A percentile compares a stretch with the other conserved stretches of the same genome.
Evolutionary conservation across 2,113 vertebrate genomes (phyloP).

Genomic region (Chionodraco myersi): DNA sequence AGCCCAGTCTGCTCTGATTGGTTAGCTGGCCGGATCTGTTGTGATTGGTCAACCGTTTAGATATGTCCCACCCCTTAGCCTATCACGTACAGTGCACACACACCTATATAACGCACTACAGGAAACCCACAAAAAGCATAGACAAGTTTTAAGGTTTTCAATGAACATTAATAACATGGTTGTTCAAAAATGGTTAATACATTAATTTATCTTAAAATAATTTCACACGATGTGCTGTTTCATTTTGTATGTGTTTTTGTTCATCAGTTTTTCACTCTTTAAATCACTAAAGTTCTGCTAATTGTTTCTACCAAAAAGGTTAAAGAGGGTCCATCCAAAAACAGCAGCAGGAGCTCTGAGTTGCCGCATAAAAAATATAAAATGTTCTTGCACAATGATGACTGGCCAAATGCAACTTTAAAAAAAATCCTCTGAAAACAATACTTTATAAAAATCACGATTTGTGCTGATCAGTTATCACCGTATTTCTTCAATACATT

Average conservation of each 20-base stretch:
- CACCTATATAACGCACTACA: no score
- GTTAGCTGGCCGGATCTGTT: no score
- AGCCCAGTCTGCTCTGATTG: no score
- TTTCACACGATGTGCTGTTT: not conserved
- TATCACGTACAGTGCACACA: no score
- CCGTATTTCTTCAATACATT: slow-evolving; percentile 18
- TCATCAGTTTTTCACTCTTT: not conserved
- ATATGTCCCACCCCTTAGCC: no score
- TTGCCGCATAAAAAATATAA: not conserved
- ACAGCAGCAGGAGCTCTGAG: not conserved
- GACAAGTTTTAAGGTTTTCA: not conserved
- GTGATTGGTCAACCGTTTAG: no score
- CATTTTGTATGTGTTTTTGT: not conserved
- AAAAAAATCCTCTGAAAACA: not conserved
- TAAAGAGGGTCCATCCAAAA: not conserved
- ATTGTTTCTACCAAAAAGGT: not conserved
- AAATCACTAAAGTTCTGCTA: not conserved
- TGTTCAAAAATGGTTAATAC: not conserved
- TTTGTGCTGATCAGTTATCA: slow-evolving; percentile 27
- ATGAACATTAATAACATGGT: not conserved
- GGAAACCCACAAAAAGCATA: no score
- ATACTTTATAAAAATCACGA: slow-evolving; percentile 2
- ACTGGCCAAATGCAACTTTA: not conserved
- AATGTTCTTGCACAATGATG: not conserved
- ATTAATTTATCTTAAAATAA: not conserved